phyloP scores from a whole-genome alignment of 2,113 vertebrate species.

The Poecile atricapillus region DNA sequence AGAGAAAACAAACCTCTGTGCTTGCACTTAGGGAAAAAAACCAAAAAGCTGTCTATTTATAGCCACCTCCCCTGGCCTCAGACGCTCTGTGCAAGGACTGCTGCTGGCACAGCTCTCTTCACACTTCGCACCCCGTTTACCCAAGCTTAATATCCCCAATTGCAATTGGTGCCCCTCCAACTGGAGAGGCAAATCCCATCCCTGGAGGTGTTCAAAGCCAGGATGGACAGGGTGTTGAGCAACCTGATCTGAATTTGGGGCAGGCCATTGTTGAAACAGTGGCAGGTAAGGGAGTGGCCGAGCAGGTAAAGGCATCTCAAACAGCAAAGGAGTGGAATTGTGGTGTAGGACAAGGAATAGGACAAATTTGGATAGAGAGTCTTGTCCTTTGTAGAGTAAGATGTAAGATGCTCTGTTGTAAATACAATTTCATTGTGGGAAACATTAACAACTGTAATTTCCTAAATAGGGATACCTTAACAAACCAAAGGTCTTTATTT shows the following conservation, averaged over 20 bases:
- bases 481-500: not conserved
- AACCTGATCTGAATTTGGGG: slow-evolving; percentile 75
- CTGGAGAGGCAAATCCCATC: not conserved
- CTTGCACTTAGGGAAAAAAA: not conserved
- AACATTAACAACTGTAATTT: not conserved
- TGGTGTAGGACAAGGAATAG: not conserved
- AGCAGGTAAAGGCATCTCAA: slow-evolving; percentile 83
- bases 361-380: not conserved
- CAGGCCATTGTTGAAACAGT: slow-evolving; percentile 84
- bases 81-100: not conserved
- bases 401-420: not conserved
- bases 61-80: not conserved
- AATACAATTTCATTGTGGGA: not conserved
- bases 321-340: slow-evolving; percentile 75
- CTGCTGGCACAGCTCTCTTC: not conserved
- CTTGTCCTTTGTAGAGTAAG: not conserved
- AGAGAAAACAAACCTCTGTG: not conserved
- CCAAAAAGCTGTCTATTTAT: not conserved
- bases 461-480: not conserved
- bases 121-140: not conserved
- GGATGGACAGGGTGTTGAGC: not conserved
- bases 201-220: not conserved
- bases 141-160: not conserved
- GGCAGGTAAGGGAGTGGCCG: slow-evolving; percentile 78
- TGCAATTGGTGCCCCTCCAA: not conserved